Evolutionary conservation across 2,888 invertebrate genomes (phyloP).

Genomic region (Thecophora atra): DNA sequence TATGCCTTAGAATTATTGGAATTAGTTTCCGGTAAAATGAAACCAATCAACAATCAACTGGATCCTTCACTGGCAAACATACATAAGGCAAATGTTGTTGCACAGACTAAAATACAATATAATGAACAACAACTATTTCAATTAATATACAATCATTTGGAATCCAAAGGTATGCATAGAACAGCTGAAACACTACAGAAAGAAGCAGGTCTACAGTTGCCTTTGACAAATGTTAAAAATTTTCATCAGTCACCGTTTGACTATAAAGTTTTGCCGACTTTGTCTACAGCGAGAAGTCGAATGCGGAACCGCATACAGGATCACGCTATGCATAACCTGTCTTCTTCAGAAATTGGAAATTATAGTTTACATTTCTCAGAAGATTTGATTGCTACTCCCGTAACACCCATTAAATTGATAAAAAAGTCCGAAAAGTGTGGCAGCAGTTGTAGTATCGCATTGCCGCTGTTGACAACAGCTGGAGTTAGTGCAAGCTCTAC

Average conservation of each 20-base stretch:
- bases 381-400: conserved; percentile 40
- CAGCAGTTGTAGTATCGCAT: conserved; percentile 1
- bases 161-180: conserved; percentile 77
- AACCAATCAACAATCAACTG: conserved; percentile 77
- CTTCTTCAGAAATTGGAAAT: conserved; percentile 30
- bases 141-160: conserved; percentile 88
- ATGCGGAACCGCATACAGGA: conserved; percentile 62
- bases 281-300: conserved; percentile 55
- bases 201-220: conserved; percentile 75
- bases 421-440: conserved; percentile 52
- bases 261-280: conserved; percentile 57
- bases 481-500: conserved; percentile 32
- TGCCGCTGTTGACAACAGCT: conserved; percentile 25
- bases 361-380: conserved; percentile 43
- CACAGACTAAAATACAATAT: conserved; percentile 94
- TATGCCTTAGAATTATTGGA: conserved; percentile 91
- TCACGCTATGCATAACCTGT: conserved; percentile 44
- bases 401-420: conserved; percentile 58
- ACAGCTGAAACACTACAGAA: conserved; percentile 78
- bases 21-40: conserved; percentile 89
- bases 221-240: conserved; percentile 60
- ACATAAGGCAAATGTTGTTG: conserved; percentile 92
- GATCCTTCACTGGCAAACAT: conserved; percentile 90
- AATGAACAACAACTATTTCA: conserved; percentile 93
- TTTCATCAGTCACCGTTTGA: conserved; percentile 66